Evolutionary conservation across 2,888 invertebrate species (phyloP).

Genomic region (Netelia virgata): DNA sequence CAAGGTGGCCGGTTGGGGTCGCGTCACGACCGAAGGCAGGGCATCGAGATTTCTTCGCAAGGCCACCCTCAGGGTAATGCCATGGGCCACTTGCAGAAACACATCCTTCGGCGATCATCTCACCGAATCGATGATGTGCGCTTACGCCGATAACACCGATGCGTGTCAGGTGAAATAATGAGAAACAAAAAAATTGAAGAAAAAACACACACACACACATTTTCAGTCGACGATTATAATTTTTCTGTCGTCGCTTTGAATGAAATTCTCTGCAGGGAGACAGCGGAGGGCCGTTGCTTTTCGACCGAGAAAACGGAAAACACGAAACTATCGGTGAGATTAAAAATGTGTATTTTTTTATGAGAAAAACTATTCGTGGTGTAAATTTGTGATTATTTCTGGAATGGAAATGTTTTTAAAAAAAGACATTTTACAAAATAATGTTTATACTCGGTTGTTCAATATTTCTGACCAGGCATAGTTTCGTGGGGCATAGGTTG

Average conservation of each 20-base stretch:
- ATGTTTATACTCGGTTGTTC: too few relatives aligned
- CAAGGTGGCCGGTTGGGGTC: conserved; percentile 87
- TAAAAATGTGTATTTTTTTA: conserved; percentile 26
- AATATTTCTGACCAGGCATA: conserved; percentile 84
- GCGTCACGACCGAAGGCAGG: conserved; percentile 78
- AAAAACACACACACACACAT: neutral
- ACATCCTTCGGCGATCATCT: conserved; percentile 82
- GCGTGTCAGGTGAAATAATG: conserved; percentile 87
- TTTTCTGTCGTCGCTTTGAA: neutral
- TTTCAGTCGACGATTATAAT: neutral
- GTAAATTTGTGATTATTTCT: too few relatives aligned
- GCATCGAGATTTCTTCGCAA: conserved; percentile 85
- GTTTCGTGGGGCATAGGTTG: conserved; percentile 90
- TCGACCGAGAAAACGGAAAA: conserved; percentile 86
- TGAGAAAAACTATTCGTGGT: too few relatives aligned
- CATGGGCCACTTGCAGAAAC: conserved; percentile 84
- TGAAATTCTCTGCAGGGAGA: conserved; percentile 86
- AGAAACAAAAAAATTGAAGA: neutral
- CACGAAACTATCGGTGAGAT: conserved; percentile 87
- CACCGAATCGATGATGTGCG: conserved; percentile 88
- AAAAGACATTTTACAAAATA: neutral
- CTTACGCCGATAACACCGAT: conserved; percentile 87
- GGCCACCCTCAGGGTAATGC: conserved; percentile 85
- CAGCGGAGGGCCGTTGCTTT: conserved; percentile 88
- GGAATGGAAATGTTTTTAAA: conserved; percentile 40